Percentiles rank a stretch among this genome's conserved stretches.
phyloP scores from a whole-genome alignment of 2,888 invertebrate genomes.

The Cistogaster globosa region DNA sequence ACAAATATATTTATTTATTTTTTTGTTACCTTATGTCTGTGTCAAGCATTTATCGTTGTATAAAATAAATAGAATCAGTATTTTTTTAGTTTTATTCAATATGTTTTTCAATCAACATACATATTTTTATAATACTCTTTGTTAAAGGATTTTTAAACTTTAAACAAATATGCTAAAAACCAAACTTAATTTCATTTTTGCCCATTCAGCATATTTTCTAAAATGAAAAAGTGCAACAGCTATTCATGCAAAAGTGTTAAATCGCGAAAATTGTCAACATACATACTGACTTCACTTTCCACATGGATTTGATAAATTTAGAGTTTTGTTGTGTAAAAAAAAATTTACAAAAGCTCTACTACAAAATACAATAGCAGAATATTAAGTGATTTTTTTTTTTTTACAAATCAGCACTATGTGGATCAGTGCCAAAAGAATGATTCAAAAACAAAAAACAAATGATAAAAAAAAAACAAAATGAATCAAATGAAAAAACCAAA shows the following conservation, averaged over 20 bases:
- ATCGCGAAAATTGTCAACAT: slow-evolving; percentile 56
- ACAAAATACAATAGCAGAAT: slow-evolving; percentile 18
- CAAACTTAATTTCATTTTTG: slow-evolving; percentile 33
- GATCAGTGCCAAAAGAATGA: slow-evolving; percentile 58
- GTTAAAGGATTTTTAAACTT: neutral
- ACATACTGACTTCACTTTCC: slow-evolving; percentile 27
- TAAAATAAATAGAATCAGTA: neutral
- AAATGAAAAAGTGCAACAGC: slow-evolving; percentile 25
- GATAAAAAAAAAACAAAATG: slow-evolving; percentile 43
- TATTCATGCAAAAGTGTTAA: slow-evolving; percentile 57
- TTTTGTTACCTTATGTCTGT: too few species aligned
- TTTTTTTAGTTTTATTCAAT: neutral
- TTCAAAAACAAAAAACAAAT: slow-evolving; percentile 48
- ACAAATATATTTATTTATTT: too few species aligned
- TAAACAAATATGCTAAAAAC: neutral
- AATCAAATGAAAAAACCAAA: slow-evolving; percentile 12
- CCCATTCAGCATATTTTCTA: slow-evolving; percentile 1
- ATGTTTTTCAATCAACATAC: neutral
- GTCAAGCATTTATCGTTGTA: too few species aligned
- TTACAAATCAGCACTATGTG: slow-evolving; percentile 55
- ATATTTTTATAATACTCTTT: slow-evolving; percentile 29
- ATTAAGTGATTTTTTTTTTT: slow-evolving; percentile 42
- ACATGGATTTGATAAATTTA: slow-evolving; percentile 55
- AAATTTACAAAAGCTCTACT: slow-evolving; percentile 4
- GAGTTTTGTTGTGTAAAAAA: slow-evolving; percentile 46